Conservation (phyloP, 2,888 invertebrate genomes). For the Agrochola litura region DNA sequence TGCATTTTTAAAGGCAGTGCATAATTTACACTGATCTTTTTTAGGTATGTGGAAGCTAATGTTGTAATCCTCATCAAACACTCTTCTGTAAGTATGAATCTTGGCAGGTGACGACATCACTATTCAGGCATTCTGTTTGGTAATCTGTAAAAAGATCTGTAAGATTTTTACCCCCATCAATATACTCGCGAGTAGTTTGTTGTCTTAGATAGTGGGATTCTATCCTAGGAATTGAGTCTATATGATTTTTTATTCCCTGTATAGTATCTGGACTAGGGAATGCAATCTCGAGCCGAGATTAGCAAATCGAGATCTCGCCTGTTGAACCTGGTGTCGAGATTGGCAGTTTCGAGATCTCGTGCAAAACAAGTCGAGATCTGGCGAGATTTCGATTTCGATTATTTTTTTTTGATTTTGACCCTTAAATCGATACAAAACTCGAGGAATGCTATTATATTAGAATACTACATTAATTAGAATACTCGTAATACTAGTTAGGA, state of each 20-base stretch:
- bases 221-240: constrained; percentile 56
- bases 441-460: too few species aligned
- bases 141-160: too few species aligned
- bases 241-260: constrained; percentile 49
- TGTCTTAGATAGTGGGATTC: too few species aligned
- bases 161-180: constrained; percentile 54
- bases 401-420: too few species aligned
- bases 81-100: constrained; percentile 27
- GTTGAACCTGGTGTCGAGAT: too few species aligned
- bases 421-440: too few species aligned
- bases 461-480: too few species aligned
- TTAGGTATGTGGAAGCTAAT: constrained; percentile 43
- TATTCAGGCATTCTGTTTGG: constrained; percentile 25
- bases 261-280: constrained; percentile 14
- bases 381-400: too few species aligned
- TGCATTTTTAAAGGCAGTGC: constrained; percentile 41
- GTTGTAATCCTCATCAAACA: constrained; percentile 42
- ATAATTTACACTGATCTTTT: constrained; percentile 42
- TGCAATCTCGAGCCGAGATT: too few species aligned
- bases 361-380: too few species aligned
- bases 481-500: neutral
- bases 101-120: constrained; percentile 33
- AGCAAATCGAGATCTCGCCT: too few species aligned
- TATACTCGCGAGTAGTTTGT: constrained; percentile 48
- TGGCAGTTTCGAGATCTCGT: too few species aligned